phyloP scores from a whole-genome alignment of 1,140 invertebrate species.

The Sycophaga agraensis region DNA sequence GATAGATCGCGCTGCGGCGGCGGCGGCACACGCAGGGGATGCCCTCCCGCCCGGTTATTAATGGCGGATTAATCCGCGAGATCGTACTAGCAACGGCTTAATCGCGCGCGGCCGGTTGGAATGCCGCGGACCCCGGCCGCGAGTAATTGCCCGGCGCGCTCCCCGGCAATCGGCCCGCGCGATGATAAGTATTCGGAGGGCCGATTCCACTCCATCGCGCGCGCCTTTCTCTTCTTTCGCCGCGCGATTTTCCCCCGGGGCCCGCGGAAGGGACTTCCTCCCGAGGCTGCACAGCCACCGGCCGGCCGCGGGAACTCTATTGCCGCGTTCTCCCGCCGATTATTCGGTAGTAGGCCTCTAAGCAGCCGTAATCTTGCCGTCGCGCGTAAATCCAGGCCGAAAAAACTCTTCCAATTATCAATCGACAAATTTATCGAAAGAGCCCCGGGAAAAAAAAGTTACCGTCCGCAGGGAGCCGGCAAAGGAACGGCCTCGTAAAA shows the following conservation, averaged over 20 bases:
- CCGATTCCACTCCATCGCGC: not conserved
- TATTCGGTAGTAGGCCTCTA: too few species aligned
- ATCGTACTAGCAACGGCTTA: conserved; percentile 13
- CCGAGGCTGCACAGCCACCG: too few species aligned
- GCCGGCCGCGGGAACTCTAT: too few species aligned
- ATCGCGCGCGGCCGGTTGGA: not conserved
- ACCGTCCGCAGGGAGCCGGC: not conserved
- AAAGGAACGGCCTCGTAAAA: not conserved
- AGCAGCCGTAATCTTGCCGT: too few species aligned
- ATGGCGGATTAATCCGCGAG: conserved; percentile 17
- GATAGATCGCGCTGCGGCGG: not conserved
- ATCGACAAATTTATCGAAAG: conserved; percentile 11
- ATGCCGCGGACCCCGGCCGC: not conserved
- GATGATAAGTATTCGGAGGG: conserved; percentile 3
- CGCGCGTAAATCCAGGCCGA: too few species aligned
- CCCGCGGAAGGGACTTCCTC: too few species aligned
- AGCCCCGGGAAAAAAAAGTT: not conserved
- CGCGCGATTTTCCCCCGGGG: too few species aligned
- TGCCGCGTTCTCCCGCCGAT: too few species aligned
- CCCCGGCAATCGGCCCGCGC: too few species aligned
- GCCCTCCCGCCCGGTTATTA: conserved; percentile 3
- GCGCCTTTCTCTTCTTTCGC: too few species aligned
- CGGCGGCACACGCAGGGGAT: not conserved
- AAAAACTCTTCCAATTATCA: too few species aligned
- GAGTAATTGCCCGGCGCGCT: too few species aligned